phyloP scores from a whole-genome alignment of 2,113 vertebrate genomes.

The Gymnorhina tibicen region DNA sequence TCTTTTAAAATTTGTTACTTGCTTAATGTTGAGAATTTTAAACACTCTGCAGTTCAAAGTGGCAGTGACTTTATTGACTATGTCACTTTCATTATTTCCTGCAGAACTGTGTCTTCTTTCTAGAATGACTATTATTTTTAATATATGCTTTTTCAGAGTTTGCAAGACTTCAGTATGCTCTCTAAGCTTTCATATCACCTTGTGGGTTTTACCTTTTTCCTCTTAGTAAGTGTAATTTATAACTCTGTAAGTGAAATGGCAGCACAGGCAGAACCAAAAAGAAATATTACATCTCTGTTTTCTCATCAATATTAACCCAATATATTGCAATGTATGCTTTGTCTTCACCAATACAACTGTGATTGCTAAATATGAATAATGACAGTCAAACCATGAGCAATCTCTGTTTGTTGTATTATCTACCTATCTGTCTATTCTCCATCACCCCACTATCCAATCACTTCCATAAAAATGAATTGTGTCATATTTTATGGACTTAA shows the following conservation, averaged over 20 bases:
- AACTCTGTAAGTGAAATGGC: not conserved
- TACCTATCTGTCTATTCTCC: slow-evolving; percentile 12
- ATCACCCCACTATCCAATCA: not conserved
- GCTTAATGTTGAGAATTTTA: not conserved
- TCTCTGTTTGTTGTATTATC: not conserved
- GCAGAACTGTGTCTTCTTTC: not conserved
- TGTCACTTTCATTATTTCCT: not conserved
- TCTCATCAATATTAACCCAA: slow-evolving; percentile 42
- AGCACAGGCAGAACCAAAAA: not conserved
- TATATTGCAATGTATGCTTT: not conserved
- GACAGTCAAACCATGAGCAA: not conserved
- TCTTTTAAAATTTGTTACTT: not conserved
- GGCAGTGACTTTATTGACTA: not conserved
- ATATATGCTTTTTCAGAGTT: not conserved
- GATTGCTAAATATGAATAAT: slow-evolving; percentile 38
- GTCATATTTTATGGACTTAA: not conserved
- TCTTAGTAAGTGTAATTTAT: not conserved
- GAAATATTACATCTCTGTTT: slow-evolving; percentile 1
- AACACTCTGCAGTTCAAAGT: not conserved
- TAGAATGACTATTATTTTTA: not conserved
- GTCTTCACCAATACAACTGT: not conserved
- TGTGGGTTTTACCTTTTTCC: not conserved
- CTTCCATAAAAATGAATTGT: slow-evolving; percentile 1
- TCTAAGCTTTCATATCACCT: not conserved
- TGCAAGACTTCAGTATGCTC: not conserved